Percentiles rank a stretch among this genome's conserved stretches.
These are phyloP conservation scores for Pterobdella sp. DNA, from an alignment of 2,888 invertebrate species.

Conservation along the genomic window DNA sequence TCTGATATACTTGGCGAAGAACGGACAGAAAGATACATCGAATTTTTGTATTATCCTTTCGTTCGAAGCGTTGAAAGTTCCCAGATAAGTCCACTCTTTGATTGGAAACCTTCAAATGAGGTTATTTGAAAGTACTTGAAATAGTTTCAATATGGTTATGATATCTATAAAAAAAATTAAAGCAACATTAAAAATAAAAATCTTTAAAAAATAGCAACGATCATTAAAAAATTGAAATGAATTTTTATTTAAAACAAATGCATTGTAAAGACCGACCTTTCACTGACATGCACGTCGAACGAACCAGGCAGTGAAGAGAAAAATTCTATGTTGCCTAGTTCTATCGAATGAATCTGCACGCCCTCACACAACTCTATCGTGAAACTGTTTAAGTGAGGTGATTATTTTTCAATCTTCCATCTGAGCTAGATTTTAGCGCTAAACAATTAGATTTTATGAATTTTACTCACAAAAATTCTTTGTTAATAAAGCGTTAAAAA, in stretches of 20 bases:
- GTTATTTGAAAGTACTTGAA: not conserved
- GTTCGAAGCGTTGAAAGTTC: slow-evolving; percentile 77
- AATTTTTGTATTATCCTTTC: slow-evolving; percentile 79
- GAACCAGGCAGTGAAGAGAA: slow-evolving; percentile 93
- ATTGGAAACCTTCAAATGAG: slow-evolving; percentile 45
- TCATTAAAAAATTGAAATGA: not conserved
- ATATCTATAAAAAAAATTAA: not conserved
- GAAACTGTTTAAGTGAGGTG: slow-evolving; percentile 65
- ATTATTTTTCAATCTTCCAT: too few relatives aligned
- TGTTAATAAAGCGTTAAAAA: too few relatives aligned
- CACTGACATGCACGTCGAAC: slow-evolving; percentile 58
- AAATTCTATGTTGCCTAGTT: slow-evolving; percentile 91
- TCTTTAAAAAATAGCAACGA: not conserved
- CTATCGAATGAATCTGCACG: slow-evolving; percentile 76
- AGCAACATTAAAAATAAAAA: slow-evolving; percentile 7
- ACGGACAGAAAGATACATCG: slow-evolving; percentile 54
- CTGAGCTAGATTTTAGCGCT: too few relatives aligned
- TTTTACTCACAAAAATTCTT: too few relatives aligned
- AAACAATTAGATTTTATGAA: too few relatives aligned
- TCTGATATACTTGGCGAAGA: slow-evolving; percentile 44
- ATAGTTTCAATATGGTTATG: too few relatives aligned
- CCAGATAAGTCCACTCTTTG: slow-evolving; percentile 81
- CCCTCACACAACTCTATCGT: slow-evolving; percentile 95
- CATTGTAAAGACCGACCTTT: slow-evolving; percentile 42
- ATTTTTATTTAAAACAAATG: not conserved